Base-by-base conservation (phyloP, 2,797 vertebrate genomes). In the Notolepis coatsorum region DNA sequence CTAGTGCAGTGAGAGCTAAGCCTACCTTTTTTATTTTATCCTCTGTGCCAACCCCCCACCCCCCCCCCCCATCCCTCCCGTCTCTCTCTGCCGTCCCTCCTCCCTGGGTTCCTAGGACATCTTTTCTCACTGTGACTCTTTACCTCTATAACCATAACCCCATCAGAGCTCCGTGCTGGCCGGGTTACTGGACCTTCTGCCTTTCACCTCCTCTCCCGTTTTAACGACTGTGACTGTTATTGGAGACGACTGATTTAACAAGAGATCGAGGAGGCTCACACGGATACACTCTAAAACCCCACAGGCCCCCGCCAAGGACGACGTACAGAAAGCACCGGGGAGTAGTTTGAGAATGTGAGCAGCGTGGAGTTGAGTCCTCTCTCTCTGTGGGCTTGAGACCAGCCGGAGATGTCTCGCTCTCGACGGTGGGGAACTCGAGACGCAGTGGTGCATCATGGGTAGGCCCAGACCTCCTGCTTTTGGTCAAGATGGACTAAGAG, bases 171-270 rank as follows among this genome's bases (percentile, higher is more conserved):
- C 7, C 5, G 25, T n/a, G n/a, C 77, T 1, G 41, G 71, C 75
- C 33, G 73, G 62, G 65, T 77, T 18, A 47, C 69, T 73, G 77
- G 87, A 84, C 82, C 82, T 82, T 63, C 73, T 80, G 84, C 87
- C 82, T 87, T 85, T 68, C 71, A 62, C 61, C 50, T 71, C 65
- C 53, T 70, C 52, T 56, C 62, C 73, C 49, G 73, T 64, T 53
- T 58, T 75, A 76, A 82, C 25, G 74, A 85, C 84, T 57, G 20
- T 73, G 84, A 89, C 84, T 86, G 84, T 90, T 89, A 84, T 57
- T 66, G 13, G 21, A 81, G 20, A 54, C 9, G 45, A 27, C 5
- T 12, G 15, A 41, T 53, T 18, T 24, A 61, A 31, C 51, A n/a
- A 13, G 24, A 30, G 5, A 12, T 12, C 48, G 54, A 10, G 31